Evolutionary conservation across 2,113 vertebrate genomes (phyloP), one percentile per base, ranked within the genome.

Genomic region (Proteles cristata): DNA sequence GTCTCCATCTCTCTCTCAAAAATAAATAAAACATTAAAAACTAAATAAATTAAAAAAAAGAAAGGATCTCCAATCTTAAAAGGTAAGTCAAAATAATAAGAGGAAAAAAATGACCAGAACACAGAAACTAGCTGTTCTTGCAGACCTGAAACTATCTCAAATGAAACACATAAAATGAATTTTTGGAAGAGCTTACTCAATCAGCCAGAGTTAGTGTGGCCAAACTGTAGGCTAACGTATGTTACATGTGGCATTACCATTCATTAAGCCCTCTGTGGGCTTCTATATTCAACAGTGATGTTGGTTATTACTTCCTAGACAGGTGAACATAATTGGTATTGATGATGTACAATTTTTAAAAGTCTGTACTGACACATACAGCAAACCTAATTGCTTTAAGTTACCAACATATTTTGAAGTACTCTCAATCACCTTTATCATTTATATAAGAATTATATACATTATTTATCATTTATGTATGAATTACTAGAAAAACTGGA

Each of bases 371-470:
- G 17, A 88, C 17, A 82, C 11, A 82, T 45, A 93, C 0, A 61
- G 35, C 31, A 96, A 94, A 79, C 2, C 15, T 76, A 81, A 31
- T 3, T 94, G 39, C 45, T 94, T 88, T 53, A 92, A 86, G 66
- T 90, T 74, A 85, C 50, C 33, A 86, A 77, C 11, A 12, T 85
- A 66, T 77, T 95, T 97, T 71, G 91, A 96, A 43, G 14, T 55
- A 91, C 35, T 95, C 31, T 86, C 35, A 66, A 77, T 90, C n/a
- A 94, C 33, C 17, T 76, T 92, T 95, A 81, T 53, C 9, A 95
- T 25, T 85, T 85, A 88, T 73, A 82, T 68, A 87, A 90, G 68
- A 85, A 43, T 39, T 39, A 39, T 39, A 39, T 39, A 39, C 39
- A 39, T 39, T 39, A 39, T 76, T 92, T 95, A 81, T 53, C 9